A percentile compares a stretch with the other conserved stretches of the same genome.
These are phyloP conservation scores for Anas flavirostris DNA, from an alignment of 2,797 vertebrate species.

Conservation along the genomic window DNA sequence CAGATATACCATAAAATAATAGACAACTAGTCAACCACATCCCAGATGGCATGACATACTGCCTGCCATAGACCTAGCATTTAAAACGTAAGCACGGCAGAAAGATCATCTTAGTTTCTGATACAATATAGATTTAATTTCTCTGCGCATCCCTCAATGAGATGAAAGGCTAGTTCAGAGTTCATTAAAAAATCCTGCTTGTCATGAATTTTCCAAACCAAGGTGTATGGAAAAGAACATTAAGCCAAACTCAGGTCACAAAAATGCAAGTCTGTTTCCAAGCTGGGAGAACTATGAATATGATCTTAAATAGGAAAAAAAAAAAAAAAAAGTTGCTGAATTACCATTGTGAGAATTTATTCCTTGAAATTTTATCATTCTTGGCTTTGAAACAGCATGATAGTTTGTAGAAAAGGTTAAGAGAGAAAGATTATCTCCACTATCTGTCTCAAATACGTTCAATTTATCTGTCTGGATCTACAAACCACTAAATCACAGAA, in stretches of 20 bases:
- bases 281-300: background rate
- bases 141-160: background rate
- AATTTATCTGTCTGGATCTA: background rate
- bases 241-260: background rate
- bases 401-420: background rate
- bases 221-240: background rate
- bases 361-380: background rate
- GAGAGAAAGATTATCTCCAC: background rate
- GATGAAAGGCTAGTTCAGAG: background rate
- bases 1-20: conserved; percentile 39
- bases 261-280: background rate
- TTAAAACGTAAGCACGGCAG: background rate
- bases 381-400: background rate
- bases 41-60: conserved; percentile 23
- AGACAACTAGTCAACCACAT: background rate
- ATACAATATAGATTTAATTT: background rate
- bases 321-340: background rate
- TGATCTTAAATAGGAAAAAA: background rate
- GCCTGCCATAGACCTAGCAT: conserved; percentile 29
- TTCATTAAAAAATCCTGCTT: background rate
- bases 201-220: background rate
- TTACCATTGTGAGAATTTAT: background rate
- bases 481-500: background rate
- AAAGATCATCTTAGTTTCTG: conserved; percentile 18
- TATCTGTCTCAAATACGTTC: background rate